A percentile compares a stretch with the other conserved stretches of the same genome.
These are phyloP conservation scores for Siphlonurus alternatus DNA, from an alignment of 2,888 invertebrate species.

Conservation along the genomic window DNA sequence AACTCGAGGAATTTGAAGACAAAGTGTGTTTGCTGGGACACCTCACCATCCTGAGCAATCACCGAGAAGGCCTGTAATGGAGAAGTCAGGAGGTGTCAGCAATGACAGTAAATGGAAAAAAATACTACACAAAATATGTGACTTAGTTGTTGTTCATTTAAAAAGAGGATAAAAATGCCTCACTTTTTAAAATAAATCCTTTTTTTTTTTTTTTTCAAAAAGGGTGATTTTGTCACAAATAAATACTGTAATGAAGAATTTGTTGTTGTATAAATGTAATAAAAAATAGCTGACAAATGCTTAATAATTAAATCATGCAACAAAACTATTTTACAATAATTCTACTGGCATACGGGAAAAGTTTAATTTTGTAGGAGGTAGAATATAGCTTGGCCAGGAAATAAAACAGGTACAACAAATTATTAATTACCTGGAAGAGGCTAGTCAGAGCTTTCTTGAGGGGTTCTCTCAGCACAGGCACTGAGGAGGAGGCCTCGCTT, in stretches of 20 bases:
- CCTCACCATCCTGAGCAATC: constrained; percentile 53
- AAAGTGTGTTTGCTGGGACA: constrained; percentile 70
- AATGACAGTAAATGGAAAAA: neutral
- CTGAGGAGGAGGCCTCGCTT: neutral
- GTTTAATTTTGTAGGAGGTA: too few species aligned
- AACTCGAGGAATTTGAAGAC: constrained; percentile 59
- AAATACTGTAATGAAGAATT: too few species aligned
- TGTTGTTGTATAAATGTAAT: too few species aligned
- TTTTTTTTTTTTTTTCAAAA: too few species aligned
- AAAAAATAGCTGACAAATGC: too few species aligned
- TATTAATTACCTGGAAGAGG: constrained; percentile 6
- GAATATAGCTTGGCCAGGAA: too few species aligned
- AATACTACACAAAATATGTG: neutral
- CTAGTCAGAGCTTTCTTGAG: constrained; percentile 39
- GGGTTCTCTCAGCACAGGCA: constrained; percentile 34
- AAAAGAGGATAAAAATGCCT: neutral
- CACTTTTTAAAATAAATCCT: neutral
- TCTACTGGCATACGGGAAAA: too few species aligned
- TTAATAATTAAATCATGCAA: too few species aligned
- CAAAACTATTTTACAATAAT: too few species aligned
- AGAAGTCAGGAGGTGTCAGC: constrained; percentile 25
- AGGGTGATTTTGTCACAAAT: too few species aligned
- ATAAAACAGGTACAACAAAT: neutral
- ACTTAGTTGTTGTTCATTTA: neutral
- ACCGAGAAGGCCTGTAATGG: constrained; percentile 54